These are phyloP conservation scores for Pristionchus japonicus DNA, from an alignment of 2,888 invertebrate species.

Conservation along the genomic window DNA sequence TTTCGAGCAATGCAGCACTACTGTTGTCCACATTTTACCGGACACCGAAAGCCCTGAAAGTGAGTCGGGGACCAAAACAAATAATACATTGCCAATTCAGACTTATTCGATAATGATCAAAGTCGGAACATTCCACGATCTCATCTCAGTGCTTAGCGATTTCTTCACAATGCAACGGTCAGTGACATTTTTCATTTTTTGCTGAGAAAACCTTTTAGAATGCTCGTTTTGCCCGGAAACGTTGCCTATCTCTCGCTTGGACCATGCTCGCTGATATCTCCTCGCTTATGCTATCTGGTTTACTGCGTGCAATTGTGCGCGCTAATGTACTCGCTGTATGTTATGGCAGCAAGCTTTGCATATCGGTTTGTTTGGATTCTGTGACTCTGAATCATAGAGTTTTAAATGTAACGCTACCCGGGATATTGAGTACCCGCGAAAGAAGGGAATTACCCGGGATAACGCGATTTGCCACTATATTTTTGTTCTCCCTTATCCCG, in stretches of 20 bases:
- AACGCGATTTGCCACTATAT: no score
- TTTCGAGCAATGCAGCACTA: not conserved
- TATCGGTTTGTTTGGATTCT: not conserved
- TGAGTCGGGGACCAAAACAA: not conserved
- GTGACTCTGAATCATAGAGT: no score
- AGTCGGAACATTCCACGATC: no score
- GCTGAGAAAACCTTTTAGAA: not conserved
- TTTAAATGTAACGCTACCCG: no score
- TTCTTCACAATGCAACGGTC: constrained; percentile 11
- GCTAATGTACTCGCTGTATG: not conserved
- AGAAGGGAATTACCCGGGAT: no score
- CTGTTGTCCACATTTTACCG: not conserved
- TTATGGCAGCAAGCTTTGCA: constrained; percentile 1
- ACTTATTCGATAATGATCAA: not conserved
- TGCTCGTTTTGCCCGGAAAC: not conserved
- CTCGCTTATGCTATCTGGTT: not conserved
- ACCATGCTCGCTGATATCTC: not conserved
- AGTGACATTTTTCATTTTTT: no score
- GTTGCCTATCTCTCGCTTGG: not conserved
- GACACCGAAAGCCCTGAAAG: not conserved
- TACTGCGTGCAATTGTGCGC: not conserved
- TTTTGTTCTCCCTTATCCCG: no score
- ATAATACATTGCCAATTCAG: not conserved
- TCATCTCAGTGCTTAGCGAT: not conserved
- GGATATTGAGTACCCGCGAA: no score